Evolutionary conservation across 2,888 invertebrate genomes (phyloP).

Genomic region (Keiferia lycopersicella): DNA sequence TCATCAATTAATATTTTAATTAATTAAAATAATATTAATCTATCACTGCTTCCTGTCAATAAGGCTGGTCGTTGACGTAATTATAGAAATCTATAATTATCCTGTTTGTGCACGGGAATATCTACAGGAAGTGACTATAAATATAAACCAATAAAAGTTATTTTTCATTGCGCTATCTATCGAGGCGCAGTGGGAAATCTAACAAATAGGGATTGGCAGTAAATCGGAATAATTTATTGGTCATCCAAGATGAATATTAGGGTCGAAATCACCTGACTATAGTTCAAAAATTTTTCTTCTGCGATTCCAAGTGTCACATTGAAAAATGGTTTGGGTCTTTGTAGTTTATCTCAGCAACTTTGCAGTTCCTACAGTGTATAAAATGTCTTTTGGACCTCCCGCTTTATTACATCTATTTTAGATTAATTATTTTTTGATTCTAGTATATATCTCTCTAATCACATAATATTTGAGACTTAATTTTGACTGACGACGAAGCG

Average conservation of each 20-base stretch:
- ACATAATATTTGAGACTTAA: too few relatives aligned
- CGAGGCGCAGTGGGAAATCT: conserved; percentile 11
- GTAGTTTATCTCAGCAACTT: conserved; percentile 30
- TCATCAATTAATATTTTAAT: too few relatives aligned
- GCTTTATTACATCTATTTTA: too few relatives aligned
- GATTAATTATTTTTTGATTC: too few relatives aligned
- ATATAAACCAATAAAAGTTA: conserved; percentile 7
- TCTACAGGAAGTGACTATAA: background rate
- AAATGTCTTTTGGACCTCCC: background rate
- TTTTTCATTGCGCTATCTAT: background rate
- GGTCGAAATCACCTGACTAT: background rate
- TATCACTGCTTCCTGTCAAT: background rate
- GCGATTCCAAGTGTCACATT: conserved; percentile 19
- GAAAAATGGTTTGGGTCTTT: conserved; percentile 33
- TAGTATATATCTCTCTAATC: too few relatives aligned
- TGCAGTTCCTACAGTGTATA: conserved; percentile 23
- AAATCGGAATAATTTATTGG: conserved; percentile 10
- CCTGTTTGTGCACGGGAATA: background rate
- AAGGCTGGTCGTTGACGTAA: background rate
- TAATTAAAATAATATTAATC: too few relatives aligned
- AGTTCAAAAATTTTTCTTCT: background rate
- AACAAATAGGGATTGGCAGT: background rate
- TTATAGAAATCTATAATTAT: background rate
- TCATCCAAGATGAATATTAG: background rate
- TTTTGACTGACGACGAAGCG: background rate